Conservation (phyloP, 2,797 vertebrate genomes). For the Trachurus trachurus region DNA sequence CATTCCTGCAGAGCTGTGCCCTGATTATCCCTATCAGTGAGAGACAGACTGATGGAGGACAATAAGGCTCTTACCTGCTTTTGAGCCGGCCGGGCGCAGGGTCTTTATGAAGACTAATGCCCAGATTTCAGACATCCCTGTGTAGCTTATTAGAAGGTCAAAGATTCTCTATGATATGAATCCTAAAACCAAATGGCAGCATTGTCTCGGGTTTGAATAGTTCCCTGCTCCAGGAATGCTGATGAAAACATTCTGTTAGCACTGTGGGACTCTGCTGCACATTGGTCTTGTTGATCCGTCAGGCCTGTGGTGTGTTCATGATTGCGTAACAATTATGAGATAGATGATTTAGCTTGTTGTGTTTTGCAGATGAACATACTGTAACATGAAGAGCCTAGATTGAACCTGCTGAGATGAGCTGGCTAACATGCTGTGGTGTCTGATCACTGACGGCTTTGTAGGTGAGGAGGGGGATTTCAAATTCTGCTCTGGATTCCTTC, state of each 20-base stretch:
- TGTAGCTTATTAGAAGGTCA: conserved; percentile 70
- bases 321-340: not conserved
- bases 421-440: too few species aligned
- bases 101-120: conserved; percentile 53
- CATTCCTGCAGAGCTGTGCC: conserved; percentile 62
- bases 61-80: conserved; percentile 64
- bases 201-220: conserved; percentile 61
- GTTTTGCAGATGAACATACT: too few species aligned
- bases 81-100: conserved; percentile 48
- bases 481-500: not conserved
- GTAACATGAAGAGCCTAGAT: too few species aligned
- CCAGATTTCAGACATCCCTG: conserved; percentile 51
- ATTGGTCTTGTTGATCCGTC: conserved; percentile 13
- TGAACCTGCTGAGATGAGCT: too few species aligned
- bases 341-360: too few species aligned
- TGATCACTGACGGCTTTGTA: too few species aligned
- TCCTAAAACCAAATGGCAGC: conserved; percentile 52
- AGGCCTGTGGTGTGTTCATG: conserved; percentile 10
- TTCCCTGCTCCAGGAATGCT: conserved; percentile 43
- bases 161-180: conserved; percentile 61
- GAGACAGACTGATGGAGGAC: conserved; percentile 70
- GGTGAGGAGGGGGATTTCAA: too few species aligned
- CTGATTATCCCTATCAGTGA: conserved; percentile 74
- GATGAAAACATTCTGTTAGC: conserved; percentile 57
- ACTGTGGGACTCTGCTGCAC: conserved; percentile 7